A percentile compares a stretch with the other conserved stretches of the same genome.
phyloP scores from a whole-genome alignment of 2,888 invertebrate genomes.

The Drosophila multiciliata region DNA sequence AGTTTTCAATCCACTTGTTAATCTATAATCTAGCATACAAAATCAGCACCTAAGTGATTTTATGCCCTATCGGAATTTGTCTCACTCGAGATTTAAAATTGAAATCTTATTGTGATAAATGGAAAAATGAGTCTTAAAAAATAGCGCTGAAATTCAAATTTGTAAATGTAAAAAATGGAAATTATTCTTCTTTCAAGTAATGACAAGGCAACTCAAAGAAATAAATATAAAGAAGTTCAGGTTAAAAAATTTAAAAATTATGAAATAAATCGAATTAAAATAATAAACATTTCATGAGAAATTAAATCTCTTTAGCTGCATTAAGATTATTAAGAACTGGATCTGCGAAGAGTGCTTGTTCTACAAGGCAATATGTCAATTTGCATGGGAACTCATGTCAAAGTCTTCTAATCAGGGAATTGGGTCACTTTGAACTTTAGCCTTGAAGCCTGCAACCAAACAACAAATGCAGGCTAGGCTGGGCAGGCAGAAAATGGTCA shows the following conservation, averaged over 20 bases:
- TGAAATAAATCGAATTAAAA: not conserved
- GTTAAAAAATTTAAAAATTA: not conserved
- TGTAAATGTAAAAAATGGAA: not conserved
- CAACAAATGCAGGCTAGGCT: slow-evolving; percentile 17
- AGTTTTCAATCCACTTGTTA: slow-evolving; percentile 13
- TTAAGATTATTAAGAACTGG: not conserved
- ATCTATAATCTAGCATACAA: not conserved
- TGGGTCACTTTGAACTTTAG: slow-evolving; percentile 80
- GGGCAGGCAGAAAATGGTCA: slow-evolving; percentile 28
- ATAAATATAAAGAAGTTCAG: not conserved
- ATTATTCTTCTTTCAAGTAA: not conserved
- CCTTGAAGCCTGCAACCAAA: slow-evolving; percentile 60
- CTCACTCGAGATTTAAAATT: not conserved
- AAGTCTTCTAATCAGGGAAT: slow-evolving; percentile 63
- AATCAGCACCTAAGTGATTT: not conserved
- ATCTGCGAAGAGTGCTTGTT: not conserved
- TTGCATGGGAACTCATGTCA: slow-evolving; percentile 69
- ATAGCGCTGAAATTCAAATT: not conserved
- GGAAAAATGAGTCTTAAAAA: not conserved
- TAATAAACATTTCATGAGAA: not conserved
- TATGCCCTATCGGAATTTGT: not conserved
- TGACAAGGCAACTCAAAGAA: not conserved
- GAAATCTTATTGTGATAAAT: not conserved
- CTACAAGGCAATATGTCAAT: slow-evolving; percentile 57
- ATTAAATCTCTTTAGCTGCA: not conserved